Evolutionary conservation across 2,888 invertebrate genomes (phyloP).

Genomic region (Melieria omissa): DNA sequence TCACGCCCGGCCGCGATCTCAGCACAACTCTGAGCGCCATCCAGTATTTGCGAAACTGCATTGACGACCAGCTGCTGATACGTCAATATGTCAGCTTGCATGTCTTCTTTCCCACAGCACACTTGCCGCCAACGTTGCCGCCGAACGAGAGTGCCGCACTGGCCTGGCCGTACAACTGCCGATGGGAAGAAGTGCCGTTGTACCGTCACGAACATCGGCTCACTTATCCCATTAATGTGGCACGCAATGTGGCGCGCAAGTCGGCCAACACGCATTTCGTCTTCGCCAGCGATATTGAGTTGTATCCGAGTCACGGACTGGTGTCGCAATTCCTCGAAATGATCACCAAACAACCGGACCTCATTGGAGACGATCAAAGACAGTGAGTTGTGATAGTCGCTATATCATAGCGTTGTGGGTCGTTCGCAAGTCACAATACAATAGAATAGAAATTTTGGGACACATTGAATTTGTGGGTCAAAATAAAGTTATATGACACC

Average conservation of each 20-base stretch:
- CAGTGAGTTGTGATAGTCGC: too few species aligned
- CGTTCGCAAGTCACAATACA: too few species aligned
- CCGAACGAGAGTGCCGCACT: neutral
- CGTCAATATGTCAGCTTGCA: constrained; percentile 71
- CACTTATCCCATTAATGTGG: constrained; percentile 87
- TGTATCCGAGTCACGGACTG: constrained; percentile 83
- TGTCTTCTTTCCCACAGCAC: constrained; percentile 70
- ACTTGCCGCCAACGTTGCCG: constrained; percentile 67
- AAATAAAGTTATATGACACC: too few species aligned
- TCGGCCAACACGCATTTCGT: constrained; percentile 81
- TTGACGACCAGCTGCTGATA: constrained; percentile 50
- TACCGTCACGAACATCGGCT: constrained; percentile 74
- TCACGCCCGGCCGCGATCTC: constrained; percentile 72
- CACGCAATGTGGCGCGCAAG: constrained; percentile 82
- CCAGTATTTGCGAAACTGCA: constrained; percentile 69
- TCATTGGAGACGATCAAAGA: too few species aligned
- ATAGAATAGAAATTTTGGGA: too few species aligned
- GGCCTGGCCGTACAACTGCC: neutral
- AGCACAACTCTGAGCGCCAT: constrained; percentile 69
- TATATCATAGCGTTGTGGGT: too few species aligned
- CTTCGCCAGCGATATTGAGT: constrained; percentile 84
- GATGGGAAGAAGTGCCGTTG: constrained; percentile 59
- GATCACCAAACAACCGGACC: constrained; percentile 68
- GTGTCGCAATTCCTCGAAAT: constrained; percentile 82
- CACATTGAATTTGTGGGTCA: too few species aligned